Base-by-base conservation (phyloP, 2,113 vertebrate genomes). In the Bostrychus sinensis region DNA sequence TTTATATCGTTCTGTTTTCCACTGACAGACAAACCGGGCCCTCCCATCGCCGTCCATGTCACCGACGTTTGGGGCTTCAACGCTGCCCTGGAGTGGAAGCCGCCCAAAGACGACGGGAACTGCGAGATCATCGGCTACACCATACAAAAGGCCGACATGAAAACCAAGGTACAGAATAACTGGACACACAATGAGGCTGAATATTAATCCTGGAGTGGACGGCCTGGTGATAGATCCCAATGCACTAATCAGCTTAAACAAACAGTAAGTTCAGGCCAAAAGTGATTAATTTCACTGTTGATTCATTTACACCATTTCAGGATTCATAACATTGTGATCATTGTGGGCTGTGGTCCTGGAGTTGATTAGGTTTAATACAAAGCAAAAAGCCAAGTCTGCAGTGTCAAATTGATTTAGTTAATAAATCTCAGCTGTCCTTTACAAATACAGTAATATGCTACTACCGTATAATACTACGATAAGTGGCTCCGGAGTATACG, bases 51-150 rank as follows among this genome's bases (percentile, higher is more conserved):
- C 0, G 92, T 96, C 42, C 73, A 20, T 2, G 93, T 97, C 65
- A 92, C 91, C 46, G 95, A 96, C 6, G 92, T 97, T 19, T 97
- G 95, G 95, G 94, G 95, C n/a, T 94, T 92, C 53, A 97, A 96
- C 1, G 94, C 93, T 0, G 85, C 94, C 5, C 72, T 97, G 62
- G 93, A 95, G 65, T 97, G 95, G 95, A 89, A 93, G 76, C 93
- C 91, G 1, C 95, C 95, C 16, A 94, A 87, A 62, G 94, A 96
- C 3, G 83, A 93, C 0, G 95, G 95, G 38, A 97, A 97, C 87
- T 87, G 86, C 0, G 95, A 97, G 26, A 89, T 97, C 80, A 93
- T 77, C 0, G 94, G 94, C 34, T 96, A 97, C 70, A 86, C 91
- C 1, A 78, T 96, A 45, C 92, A 96, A 89, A 97, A 96, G 69